phyloP scores from a whole-genome alignment of 2,888 invertebrate genomes.

The Ochropleura leucogaster region DNA sequence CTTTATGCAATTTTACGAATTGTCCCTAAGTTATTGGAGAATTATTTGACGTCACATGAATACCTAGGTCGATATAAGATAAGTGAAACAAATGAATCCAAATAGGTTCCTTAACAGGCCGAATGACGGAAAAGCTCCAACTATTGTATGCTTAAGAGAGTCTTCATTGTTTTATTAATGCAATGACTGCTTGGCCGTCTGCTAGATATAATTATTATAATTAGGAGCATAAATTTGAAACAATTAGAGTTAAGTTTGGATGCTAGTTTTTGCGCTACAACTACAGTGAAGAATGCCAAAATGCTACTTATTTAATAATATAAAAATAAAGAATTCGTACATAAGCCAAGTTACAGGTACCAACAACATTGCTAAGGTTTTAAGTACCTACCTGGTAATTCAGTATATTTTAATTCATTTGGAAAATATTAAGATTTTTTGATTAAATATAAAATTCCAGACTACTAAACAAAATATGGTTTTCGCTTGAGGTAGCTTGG shows the following conservation, averaged over 20 bases:
- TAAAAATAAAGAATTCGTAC: slow-evolving; percentile 3
- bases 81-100: background rate
- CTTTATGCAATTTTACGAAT: background rate
- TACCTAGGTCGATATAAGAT: background rate
- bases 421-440: background rate
- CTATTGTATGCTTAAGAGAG: background rate
- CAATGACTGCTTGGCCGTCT: background rate
- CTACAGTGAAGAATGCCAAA: background rate
- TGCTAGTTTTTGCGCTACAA: slow-evolving; percentile 1
- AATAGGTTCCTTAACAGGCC: background rate
- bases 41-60: background rate
- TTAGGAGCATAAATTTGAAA: slow-evolving; percentile 9
- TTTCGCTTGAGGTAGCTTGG: background rate
- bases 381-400: background rate
- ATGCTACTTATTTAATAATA: slow-evolving; percentile 1
- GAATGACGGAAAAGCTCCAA: background rate
- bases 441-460: background rate
- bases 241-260: background rate
- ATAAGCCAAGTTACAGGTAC: background rate
- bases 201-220: background rate
- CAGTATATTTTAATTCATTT: background rate
- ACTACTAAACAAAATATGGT: too few species aligned
- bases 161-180: slow-evolving; percentile 13
- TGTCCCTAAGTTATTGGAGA: background rate
- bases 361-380: slow-evolving; percentile 4